Percentiles rank a stretch among this genome's conserved stretches.
Evolutionary conservation across 2,888 invertebrate genomes (phyloP).

Genomic region (Xanthorhoe designata): DNA sequence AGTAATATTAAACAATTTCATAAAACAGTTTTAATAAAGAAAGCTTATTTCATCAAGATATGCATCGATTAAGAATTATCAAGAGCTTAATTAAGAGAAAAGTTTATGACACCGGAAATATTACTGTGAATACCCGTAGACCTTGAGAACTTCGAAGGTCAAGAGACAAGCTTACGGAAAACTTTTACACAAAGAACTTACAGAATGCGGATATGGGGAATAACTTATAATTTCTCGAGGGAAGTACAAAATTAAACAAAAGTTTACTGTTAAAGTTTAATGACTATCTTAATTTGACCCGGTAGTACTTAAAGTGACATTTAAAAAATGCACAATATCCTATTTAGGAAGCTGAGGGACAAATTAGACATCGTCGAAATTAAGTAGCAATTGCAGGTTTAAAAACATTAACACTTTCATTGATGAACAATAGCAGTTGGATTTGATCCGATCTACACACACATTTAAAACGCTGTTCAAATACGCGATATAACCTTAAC

Average conservation of each 20-base stretch:
- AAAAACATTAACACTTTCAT: too few species aligned
- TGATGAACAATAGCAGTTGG: too few species aligned
- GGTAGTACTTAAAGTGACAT: conserved; percentile 21
- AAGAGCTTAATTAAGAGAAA: conserved; percentile 10
- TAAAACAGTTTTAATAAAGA: not conserved
- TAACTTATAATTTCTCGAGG: conserved; percentile 35
- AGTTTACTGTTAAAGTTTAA: conserved; percentile 13
- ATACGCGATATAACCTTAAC: not conserved
- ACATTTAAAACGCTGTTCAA: not conserved
- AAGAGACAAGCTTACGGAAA: conserved; percentile 32
- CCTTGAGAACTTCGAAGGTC: conserved; percentile 34
- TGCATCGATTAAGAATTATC: conserved; percentile 5
- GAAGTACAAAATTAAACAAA: conserved; percentile 27
- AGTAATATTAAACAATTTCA: not conserved
- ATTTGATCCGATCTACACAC: not conserved
- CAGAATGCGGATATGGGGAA: conserved; percentile 41
- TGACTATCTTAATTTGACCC: conserved; percentile 19
- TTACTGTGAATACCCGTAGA: conserved; percentile 24
- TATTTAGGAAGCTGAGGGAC: not conserved
- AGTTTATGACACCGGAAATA: conserved; percentile 36
- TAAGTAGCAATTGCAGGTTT: too few species aligned
- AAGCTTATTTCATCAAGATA: conserved; percentile 1
- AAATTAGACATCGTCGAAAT: not conserved
- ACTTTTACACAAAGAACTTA: conserved; percentile 37
- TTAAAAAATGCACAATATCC: conserved; percentile 8